Base-by-base conservation (phyloP, 2,797 vertebrate genomes). In the Prionace glauca region DNA sequence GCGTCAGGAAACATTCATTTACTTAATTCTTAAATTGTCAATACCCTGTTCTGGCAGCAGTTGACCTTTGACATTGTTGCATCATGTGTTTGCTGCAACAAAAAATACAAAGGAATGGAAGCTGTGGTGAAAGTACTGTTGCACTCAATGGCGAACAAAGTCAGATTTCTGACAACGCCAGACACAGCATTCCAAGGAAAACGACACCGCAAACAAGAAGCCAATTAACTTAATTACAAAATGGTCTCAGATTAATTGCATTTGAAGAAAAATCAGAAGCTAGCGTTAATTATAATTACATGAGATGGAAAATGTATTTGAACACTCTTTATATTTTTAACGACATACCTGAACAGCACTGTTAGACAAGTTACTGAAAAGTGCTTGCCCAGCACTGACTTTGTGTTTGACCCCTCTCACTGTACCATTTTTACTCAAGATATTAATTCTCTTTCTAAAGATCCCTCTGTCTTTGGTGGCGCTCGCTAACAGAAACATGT, bases 401-500 rank as follows among this genome's bases (percentile, higher is more conserved):
- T 99, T 99, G 96, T 99, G 98, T 96, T 99, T 99, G 96, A 99
- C 98, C 67, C 99, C 99, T 96, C 99, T 98, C 81, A 99, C 98
- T 2, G 99, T 99, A 88, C 99, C 99, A 0, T 99, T 99, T 97
- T 99, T 99, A 97, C 99, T 99, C 96, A 99, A 97, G 96, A 99
- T 99, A 97, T 99, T 99, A 97, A 99, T 98, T 96, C 98, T 97
- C 96, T 98, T 99, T 91, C 98, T 98, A 95, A 98, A 98, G 97
- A 99, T 98, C 10, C 97, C 96, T 96, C 97, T 98, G 97, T 99
- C 98, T 84, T 98, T 98, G 86, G 98, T 96, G 94, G 98, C 98
- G 96, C 99, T 98, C 0, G 98, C 98, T 1, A 99, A 97, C 96
- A 98, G 96, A 79, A 99, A 98, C 97, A 99, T 96, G 14, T 98